Evolutionary conservation across 2,113 vertebrate genomes (phyloP).

Genomic region (Chiloscyllium plagiosum): DNA sequence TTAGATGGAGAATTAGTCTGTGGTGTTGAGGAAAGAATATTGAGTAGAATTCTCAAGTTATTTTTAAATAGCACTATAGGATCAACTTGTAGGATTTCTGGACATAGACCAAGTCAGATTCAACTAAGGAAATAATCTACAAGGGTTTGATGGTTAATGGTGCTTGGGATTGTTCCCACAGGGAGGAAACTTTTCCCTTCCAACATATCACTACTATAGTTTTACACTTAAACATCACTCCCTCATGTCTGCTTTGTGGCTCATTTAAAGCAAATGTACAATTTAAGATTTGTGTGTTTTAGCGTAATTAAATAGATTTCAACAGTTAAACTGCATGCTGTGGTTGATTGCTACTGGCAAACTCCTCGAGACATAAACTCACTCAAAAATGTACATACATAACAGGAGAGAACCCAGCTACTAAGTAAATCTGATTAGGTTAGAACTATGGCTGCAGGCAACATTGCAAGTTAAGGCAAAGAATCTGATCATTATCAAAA

Average conservation of each 20-base stretch:
- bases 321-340: background rate
- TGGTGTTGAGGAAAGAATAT: background rate
- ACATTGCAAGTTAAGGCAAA: constrained; percentile 6
- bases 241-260: background rate
- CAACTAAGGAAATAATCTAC: background rate
- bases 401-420: background rate
- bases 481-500: background rate
- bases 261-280: background rate
- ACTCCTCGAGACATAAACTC: background rate
- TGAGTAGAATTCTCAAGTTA: background rate
- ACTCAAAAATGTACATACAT: background rate
- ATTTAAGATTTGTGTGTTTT: background rate
- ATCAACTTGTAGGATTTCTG: background rate
- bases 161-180: background rate
- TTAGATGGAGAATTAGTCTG: background rate
- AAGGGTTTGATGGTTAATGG: background rate
- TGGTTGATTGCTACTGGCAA: background rate
- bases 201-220: background rate
- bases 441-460: constrained; percentile 9
- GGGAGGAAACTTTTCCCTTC: background rate
- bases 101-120: background rate
- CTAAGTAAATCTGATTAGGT: background rate
- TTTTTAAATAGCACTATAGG: background rate
- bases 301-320: background rate
- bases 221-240: background rate